Base-by-base conservation (phyloP, 2,113 vertebrate genomes). In the Microtus pennsylvanicus region DNA sequence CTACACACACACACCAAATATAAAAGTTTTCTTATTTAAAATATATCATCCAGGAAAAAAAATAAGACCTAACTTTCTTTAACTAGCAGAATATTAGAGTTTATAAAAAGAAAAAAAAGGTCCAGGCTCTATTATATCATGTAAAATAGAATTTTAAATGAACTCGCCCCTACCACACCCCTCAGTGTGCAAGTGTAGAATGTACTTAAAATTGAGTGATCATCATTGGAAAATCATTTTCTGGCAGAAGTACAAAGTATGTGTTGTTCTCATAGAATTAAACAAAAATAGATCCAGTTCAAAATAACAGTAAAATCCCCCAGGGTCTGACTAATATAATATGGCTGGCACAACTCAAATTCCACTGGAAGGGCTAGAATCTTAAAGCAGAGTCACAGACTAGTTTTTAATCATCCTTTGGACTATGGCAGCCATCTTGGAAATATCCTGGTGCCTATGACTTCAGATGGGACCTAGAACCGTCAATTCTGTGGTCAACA, bases 201-300 rank as follows among this genome's bases (percentile, higher is more conserved):
- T 94, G 55, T 85, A 92, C 89, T 97, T 93, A 81, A 94, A 98
- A 98, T 97, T 95, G 94, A 98, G 87, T 70, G 97, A 87, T 77
- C 88, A 63, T 80, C 96, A 97, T 77, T 98, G 97, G 97, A 98
- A 98, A 98, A 98, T 96, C 95, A 94, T 89, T 85, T 97, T 97
- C 97, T 98, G 98, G 98, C 97, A 98, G 97, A 74, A 67, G 88
- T 93, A 96, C 98, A 97, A 97, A 98, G 75, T 97, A 95, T 98
- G 96, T 97, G 96, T 96, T 94, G 98, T 98, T 98, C 98, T 97
- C 98, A 98, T 98, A 98, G 98, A 98, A 98, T 97, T 95, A 97
- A 97, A 96, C 82, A 98, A 98, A 99, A 98, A 98, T 98, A 98
- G 98, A 97, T 94, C 94, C 87, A 91, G 92, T 94, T 1, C 5